Evolutionary conservation across 2,888 invertebrate genomes (phyloP), one percentile per base, ranked within the genome.

Genomic region (Petrolisthes manimaculis): DNA sequence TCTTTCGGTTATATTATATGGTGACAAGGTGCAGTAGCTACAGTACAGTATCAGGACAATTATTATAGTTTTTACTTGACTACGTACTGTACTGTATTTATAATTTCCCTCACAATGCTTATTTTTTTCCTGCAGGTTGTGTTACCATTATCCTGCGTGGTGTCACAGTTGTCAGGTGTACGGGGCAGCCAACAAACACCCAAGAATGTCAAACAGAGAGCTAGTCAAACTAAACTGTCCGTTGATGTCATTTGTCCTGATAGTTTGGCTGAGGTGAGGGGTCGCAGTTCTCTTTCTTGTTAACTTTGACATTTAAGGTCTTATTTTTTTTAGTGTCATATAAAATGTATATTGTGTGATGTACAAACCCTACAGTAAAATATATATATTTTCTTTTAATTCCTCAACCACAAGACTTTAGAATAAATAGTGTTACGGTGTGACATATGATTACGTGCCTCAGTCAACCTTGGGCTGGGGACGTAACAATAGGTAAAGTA

Each of bases 141-240:
- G 67, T 69, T 89, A 24, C 89, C 89, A 18, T 24, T 89, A 69
- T 89, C 89, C 21, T 89, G 69, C 21, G 61, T 89, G 12, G 84
- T 89, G 61, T 89, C 89, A 24, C 89, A 89, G 77, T 86, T 79
- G n/a, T 74, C 89, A 12, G 86, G 84, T 5, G 83, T 81, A 24
- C 61, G 87, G 24, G 55, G 77, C 5, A 54, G 18, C 56, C 79
- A 67, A 2, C 53, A 71, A n/a, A n/a, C 71, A 5, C 9, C 71
- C 6, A 71, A 71, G 21, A 8, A 37, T 55, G 3, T 18, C 55
- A 77, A 18, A 6, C 55, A 69, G n/a, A 37, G 51, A 14, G 71
- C 37, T 14, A 12, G 18, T 18, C 24, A 14, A 18, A 18, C 55
- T 5, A 21, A 53, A 9, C 12, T 21, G 12, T 54, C 67, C 12